A percentile compares a stretch with the other conserved stretches of the same genome.
Conservation (phyloP, 2,888 invertebrate genomes). For the Sarcophaga variegata region DNA sequence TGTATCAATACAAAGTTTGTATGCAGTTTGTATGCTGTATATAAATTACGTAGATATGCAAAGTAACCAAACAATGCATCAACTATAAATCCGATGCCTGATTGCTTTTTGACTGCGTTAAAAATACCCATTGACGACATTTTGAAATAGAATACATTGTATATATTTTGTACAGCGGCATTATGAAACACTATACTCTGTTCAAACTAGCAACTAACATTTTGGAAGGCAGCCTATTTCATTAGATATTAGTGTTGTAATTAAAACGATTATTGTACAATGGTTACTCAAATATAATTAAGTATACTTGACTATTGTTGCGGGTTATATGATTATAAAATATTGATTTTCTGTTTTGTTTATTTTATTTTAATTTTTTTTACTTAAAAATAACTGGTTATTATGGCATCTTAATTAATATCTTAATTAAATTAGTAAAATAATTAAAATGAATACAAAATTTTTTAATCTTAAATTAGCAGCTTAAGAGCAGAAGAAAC, state of each 20-base stretch:
- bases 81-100: too few species aligned
- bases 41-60: too few species aligned
- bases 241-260: conserved; percentile 32
- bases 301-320: conserved; percentile 58
- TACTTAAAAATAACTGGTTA: conserved; percentile 49
- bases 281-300: conserved; percentile 27
- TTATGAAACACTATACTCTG: too few species aligned
- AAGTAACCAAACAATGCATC: too few species aligned
- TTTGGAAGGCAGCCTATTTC: too few species aligned
- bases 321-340: conserved; percentile 17
- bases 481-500: conserved; percentile 40
- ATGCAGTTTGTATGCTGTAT: too few species aligned
- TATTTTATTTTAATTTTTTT: neutral
- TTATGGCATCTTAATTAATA: conserved; percentile 57
- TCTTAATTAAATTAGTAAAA: conserved; percentile 45
- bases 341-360: conserved; percentile 17
- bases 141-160: too few species aligned
- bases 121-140: too few species aligned
- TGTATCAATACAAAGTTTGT: too few species aligned
- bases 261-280: conserved; percentile 54
- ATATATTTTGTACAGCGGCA: too few species aligned
- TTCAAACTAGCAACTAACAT: too few species aligned
- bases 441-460: conserved; percentile 14
- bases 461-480: neutral
- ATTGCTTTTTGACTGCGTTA: too few species aligned